Evolutionary conservation across 2,797 vertebrate genomes (phyloP).

Genomic region (Phoeniculus purpureus): DNA sequence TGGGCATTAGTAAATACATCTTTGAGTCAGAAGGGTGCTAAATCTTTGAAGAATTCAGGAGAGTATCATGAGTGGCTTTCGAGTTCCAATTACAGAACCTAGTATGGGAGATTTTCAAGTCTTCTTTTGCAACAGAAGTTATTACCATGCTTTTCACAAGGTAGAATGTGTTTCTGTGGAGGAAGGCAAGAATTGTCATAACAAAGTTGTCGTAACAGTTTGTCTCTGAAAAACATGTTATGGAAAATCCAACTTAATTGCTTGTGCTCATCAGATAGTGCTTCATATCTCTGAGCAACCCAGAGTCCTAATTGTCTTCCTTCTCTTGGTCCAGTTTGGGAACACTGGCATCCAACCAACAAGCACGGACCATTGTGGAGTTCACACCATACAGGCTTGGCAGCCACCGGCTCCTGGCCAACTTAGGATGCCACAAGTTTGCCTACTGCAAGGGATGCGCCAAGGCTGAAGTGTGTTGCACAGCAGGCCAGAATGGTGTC

Average conservation of each 20-base stretch:
- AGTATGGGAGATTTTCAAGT: not conserved
- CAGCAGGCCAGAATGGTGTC: not conserved
- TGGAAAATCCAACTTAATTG: not conserved
- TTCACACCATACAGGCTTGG: conserved; percentile 63
- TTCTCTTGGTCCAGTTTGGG: conserved; percentile 40
- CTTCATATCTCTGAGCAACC: not conserved
- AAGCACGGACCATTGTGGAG: conserved; percentile 52
- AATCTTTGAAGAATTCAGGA: not conserved
- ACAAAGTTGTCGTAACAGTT: not conserved
- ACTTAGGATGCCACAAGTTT: conserved; percentile 62
- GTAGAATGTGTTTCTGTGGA: not conserved
- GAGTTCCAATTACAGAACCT: not conserved
- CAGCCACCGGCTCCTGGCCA: conserved; percentile 57
- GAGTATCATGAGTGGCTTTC: not conserved
- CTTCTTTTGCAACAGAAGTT: not conserved
- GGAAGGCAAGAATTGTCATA: not conserved
- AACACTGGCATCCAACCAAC: conserved; percentile 55
- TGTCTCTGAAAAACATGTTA: not conserved
- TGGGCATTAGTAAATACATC: not conserved
- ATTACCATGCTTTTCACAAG: not conserved
- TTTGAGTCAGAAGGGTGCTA: not conserved
- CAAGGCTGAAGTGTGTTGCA: conserved; percentile 41
- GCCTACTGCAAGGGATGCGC: conserved; percentile 60
- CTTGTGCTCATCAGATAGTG: fast-evolving
- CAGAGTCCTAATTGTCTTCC: not conserved